Base-by-base conservation (phyloP, 1,140 invertebrate species). In the Gryon sp. region DNA sequence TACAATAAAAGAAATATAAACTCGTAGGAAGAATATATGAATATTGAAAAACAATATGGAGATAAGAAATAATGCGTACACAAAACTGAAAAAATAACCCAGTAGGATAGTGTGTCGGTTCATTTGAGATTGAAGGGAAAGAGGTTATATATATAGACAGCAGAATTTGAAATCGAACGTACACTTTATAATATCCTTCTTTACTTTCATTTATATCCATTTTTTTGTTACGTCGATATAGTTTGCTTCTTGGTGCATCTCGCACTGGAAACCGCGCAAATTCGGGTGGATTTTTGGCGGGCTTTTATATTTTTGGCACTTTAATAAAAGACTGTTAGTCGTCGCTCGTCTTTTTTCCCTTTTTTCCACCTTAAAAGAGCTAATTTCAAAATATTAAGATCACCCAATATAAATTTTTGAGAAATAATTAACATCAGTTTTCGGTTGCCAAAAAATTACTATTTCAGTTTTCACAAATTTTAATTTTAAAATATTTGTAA, bases 281-380 rank as follows among this genome's bases (percentile, higher is more conserved):
- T 34, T 68, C 70, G 66, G 62, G 63, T 53, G 80, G 75, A 87
- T 84, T 87, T 87, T 86, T 89, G 87, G 87, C 88, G 84, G 88
- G 84, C 85, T 89, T 89, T 89, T 89, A 89, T 89, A 89, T 89
- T 89, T 89, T 89, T 89, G 87, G 88, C 73, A 83, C 76, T 82
- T 84, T 84, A 66, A 82, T 80, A 52, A 66, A 34, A 76, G 63
- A 70, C 66, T 52, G 73, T 66, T 43, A 78, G 57, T 66, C 62
- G 69, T 77, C 59, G 65, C 65, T 76, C 30, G 60, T 80, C 36
- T 73, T 59, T 65, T 30, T 5, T 46, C 52, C 63, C 45, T 32
- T 73, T 59, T 65, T 30, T 5, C 43, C 52, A 65, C 45, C 30
- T 62, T 65, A 63, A 63, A 73, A 11, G 50, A 40, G 28, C 62